Conservation (phyloP, 2,113 vertebrate genomes). For the Sula dactylatra region DNA sequence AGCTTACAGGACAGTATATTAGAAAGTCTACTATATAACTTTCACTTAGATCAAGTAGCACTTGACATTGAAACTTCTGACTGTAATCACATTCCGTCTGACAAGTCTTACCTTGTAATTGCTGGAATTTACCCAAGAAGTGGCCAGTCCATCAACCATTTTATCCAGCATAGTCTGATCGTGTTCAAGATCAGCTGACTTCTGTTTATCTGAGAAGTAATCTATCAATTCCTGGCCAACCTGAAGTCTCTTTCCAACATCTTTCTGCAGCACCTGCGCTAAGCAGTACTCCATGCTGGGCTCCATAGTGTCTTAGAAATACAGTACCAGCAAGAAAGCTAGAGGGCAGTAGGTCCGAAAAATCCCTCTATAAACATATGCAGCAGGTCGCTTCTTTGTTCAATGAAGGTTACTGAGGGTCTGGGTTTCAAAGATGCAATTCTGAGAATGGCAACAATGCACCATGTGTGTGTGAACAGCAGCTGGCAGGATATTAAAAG, state of each 20-base stretch:
- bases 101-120: slow-evolving; percentile 92
- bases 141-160: slow-evolving; percentile 94
- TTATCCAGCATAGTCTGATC: slow-evolving; percentile 96
- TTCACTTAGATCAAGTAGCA: background rate
- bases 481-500: slow-evolving; percentile 90
- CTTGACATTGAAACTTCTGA: background rate
- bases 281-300: slow-evolving; percentile 93
- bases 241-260: slow-evolving; percentile 92
- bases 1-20: background rate
- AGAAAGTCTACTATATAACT: background rate
- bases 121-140: slow-evolving; percentile 97
- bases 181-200: slow-evolving; percentile 92
- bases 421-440: slow-evolving; percentile 84
- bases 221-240: slow-evolving; percentile 95
- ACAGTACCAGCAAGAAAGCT: slow-evolving; percentile 68
- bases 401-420: slow-evolving; percentile 78
- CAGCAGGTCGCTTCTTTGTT: slow-evolving; percentile 74
- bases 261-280: slow-evolving; percentile 93
- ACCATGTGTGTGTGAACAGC: slow-evolving; percentile 96
- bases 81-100: background rate
- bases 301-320: slow-evolving; percentile 81
- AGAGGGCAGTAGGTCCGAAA: slow-evolving; percentile 70
- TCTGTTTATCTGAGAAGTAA: slow-evolving; percentile 90
- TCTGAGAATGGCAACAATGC: slow-evolving; percentile 94
- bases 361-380: slow-evolving; percentile 57